These are phyloP conservation scores for Lasioglossum villosulum DNA, from an alignment of 2,888 invertebrate species.

Conservation along the genomic window DNA sequence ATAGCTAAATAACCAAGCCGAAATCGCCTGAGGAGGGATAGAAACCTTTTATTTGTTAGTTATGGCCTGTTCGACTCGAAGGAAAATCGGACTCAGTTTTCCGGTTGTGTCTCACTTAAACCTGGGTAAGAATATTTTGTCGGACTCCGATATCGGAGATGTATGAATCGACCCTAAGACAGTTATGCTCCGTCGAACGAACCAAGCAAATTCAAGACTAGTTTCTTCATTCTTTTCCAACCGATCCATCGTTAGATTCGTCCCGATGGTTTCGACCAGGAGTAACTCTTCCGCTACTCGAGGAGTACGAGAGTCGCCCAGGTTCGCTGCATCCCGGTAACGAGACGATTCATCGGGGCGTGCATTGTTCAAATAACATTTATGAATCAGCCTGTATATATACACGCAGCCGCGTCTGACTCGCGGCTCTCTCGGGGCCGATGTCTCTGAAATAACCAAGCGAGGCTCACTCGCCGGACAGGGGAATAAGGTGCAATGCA, in stretches of 20 bases:
- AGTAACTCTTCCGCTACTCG: background rate
- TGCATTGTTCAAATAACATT: slow-evolving; percentile 8
- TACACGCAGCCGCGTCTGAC: slow-evolving; percentile 24
- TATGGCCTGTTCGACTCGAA: too few species aligned
- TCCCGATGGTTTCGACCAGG: too few species aligned
- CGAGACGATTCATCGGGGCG: slow-evolving; percentile 3
- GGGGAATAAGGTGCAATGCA: slow-evolving; percentile 75
- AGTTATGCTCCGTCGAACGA: background rate
- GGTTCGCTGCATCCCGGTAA: background rate
- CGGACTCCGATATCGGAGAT: too few species aligned
- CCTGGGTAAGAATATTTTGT: too few species aligned
- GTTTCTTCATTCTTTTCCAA: background rate
- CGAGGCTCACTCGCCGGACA: slow-evolving; percentile 72
- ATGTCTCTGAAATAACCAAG: slow-evolving; percentile 77
- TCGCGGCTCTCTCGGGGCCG: slow-evolving; percentile 66
- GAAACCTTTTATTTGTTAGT: too few species aligned
- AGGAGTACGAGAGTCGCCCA: background rate
- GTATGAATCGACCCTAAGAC: too few species aligned
- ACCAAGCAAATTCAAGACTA: background rate
- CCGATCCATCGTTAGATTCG: background rate
- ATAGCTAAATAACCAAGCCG: too few species aligned
- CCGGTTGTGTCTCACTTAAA: too few species aligned
- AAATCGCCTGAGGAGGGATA: too few species aligned
- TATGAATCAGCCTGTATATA: slow-evolving; percentile 31
- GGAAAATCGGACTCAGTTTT: too few species aligned